Evolutionary conservation across 2,797 vertebrate genomes (phyloP).

Genomic region (Artibeus jamaicensis): DNA sequence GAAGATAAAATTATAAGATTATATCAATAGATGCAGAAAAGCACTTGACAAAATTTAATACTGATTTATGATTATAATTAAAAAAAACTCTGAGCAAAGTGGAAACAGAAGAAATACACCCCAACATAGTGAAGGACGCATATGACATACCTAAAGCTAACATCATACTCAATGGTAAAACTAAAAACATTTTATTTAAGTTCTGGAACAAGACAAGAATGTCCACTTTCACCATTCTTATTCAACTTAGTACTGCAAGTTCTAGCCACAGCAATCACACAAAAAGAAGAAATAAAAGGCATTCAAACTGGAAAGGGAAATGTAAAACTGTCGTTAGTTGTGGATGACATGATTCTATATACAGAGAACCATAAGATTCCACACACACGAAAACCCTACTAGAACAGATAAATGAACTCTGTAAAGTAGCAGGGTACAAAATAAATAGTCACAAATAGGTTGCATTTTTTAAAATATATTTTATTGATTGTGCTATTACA

Average conservation of each 20-base stretch:
- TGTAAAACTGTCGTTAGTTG: neutral
- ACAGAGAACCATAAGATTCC: neutral
- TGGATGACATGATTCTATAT: neutral
- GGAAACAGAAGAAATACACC: neutral
- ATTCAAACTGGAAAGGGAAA: neutral
- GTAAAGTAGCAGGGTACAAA: neutral
- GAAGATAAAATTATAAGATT: no score
- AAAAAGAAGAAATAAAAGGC: neutral
- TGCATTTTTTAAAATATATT: neutral
- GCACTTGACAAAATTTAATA: no score
- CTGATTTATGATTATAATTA: no score
- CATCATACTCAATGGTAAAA: neutral
- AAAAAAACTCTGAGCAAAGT: neutral
- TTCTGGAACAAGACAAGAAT: neutral
- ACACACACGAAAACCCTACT: neutral
- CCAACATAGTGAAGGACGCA: neutral
- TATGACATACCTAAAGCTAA: neutral
- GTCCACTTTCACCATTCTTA: neutral
- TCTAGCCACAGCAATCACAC: neutral
- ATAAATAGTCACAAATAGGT: neutral
- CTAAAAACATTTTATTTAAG: neutral
- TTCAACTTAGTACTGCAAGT: neutral
- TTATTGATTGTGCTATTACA: no score
- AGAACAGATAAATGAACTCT: neutral
- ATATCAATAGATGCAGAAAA: no score